Evolutionary conservation across 2,888 invertebrate genomes (phyloP).

Genomic region (Volucella inflata): DNA sequence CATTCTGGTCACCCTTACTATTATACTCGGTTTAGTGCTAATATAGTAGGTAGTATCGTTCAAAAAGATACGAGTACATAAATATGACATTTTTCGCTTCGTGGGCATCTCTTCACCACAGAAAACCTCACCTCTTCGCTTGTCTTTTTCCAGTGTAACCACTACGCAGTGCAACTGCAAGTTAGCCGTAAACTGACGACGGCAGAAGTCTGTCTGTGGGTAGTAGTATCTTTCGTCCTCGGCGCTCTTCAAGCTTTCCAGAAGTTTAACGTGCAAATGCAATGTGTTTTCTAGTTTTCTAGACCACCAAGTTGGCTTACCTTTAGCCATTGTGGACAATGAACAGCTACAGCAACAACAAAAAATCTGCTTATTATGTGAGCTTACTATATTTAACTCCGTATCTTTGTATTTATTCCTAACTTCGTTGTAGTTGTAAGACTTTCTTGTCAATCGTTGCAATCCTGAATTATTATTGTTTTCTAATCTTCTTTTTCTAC

Average conservation of each 20-base stretch:
- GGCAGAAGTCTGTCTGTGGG: slow-evolving; percentile 55
- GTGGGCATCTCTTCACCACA: slow-evolving; percentile 60
- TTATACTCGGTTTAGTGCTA: neutral
- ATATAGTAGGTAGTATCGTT: neutral
- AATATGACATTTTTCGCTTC: slow-evolving; percentile 69
- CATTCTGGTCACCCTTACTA: slow-evolving; percentile 33
- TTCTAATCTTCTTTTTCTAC: slow-evolving; percentile 42
- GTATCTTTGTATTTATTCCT: slow-evolving; percentile 42
- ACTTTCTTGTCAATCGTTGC: slow-evolving; percentile 65
- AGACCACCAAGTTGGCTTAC: slow-evolving; percentile 36
- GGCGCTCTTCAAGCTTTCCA: slow-evolving; percentile 2
- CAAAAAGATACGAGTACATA: slow-evolving; percentile 54
- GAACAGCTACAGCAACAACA: slow-evolving; percentile 8
- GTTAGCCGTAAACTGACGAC: slow-evolving; percentile 61
- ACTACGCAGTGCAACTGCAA: neutral
- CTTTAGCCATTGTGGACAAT: slow-evolving; percentile 1
- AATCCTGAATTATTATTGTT: slow-evolving; percentile 66
- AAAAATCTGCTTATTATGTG: slow-evolving; percentile 2
- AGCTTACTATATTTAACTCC: neutral
- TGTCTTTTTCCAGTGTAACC: too few species aligned
- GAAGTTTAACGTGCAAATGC: slow-evolving; percentile 61
- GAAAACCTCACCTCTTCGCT: neutral
- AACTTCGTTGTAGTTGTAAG: slow-evolving; percentile 22
- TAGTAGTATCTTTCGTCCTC: slow-evolving; percentile 19
- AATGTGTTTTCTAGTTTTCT: slow-evolving; percentile 22